These are phyloP conservation scores for Dasyurus viverrinus DNA, from an alignment of 2,113 vertebrate species.

Conservation along the genomic window DNA sequence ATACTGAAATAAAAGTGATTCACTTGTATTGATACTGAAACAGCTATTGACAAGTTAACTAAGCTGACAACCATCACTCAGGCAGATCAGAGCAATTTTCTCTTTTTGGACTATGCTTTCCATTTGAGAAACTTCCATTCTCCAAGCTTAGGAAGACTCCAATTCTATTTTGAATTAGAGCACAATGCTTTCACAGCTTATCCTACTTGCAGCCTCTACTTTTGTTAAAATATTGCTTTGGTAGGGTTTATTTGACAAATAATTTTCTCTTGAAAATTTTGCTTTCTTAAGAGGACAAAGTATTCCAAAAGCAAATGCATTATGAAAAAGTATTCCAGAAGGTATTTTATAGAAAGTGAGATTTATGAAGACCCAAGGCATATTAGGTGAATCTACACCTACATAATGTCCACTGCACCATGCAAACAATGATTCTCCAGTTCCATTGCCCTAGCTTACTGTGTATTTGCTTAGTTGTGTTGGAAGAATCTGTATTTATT, in stretches of 20 bases:
- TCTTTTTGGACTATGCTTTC: not conserved
- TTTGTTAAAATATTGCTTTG: not conserved
- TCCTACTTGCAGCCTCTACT: not conserved
- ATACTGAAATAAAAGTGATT: not conserved
- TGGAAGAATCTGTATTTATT: not conserved
- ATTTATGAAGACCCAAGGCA: not conserved
- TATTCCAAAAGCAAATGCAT: conserved; percentile 12
- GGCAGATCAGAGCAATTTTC: not conserved
- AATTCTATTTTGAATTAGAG: not conserved
- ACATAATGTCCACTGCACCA: not conserved
- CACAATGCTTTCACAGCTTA: not conserved
- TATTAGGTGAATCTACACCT: not conserved
- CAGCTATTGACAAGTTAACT: not conserved
- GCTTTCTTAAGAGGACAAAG: not conserved
- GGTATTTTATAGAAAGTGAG: conserved; percentile 16
- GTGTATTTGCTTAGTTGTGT: not conserved
- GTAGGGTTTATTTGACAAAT: not conserved
- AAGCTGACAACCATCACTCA: not conserved
- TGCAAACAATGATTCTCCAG: conserved; percentile 3
- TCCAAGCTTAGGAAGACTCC: not conserved
- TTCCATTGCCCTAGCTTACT: not conserved
- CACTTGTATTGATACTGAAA: not conserved
- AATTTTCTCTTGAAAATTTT: conserved; percentile 7
- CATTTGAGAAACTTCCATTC: not conserved
- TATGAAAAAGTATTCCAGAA: rapidly evolving